These are phyloP conservation scores for Eleutherodactylus coqui DNA, from an alignment of 2,797 vertebrate genomes.

Conservation along the genomic window DNA sequence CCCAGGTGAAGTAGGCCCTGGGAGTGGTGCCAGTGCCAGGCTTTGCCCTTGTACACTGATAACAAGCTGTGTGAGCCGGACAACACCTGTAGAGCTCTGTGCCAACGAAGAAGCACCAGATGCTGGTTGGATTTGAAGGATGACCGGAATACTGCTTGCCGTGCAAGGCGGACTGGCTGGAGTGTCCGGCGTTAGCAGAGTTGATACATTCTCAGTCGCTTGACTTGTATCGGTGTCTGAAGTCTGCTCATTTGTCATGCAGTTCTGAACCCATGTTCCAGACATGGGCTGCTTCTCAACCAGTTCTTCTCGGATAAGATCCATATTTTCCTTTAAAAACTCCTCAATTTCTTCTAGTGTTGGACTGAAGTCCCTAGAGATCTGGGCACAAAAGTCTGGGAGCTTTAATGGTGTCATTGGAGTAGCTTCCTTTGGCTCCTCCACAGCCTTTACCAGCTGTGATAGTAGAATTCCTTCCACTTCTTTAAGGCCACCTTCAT, in stretches of 20 bases:
- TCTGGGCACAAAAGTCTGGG: conserved; percentile 78
- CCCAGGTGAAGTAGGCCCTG: background rate
- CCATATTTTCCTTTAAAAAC: conserved; percentile 85
- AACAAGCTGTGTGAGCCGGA: conserved; percentile 67
- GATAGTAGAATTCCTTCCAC: conserved; percentile 66
- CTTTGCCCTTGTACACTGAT: conserved; percentile 68
- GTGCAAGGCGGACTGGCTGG: conserved; percentile 17
- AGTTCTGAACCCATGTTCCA: conserved; percentile 54
- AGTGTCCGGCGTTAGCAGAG: conserved; percentile 5
- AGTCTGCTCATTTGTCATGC: conserved; percentile 41
- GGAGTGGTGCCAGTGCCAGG: conserved; percentile 64
- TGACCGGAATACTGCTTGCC: conserved; percentile 54
- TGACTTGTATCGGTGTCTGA: background rate
- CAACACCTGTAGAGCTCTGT: background rate
- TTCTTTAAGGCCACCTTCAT: conserved; percentile 66
- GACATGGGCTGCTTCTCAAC: conserved; percentile 13
- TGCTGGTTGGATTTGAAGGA: conserved; percentile 68
- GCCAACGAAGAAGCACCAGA: background rate
- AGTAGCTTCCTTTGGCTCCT: conserved; percentile 52
- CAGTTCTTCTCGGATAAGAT: conserved; percentile 58
- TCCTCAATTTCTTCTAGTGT: conserved; percentile 91
- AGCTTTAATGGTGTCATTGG: conserved; percentile 70
- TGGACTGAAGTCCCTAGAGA: conserved; percentile 80
- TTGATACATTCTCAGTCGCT: background rate
- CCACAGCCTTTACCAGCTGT: conserved; percentile 51